Percentiles rank a stretch among this genome's conserved stretches.
phyloP scores from a whole-genome alignment of 2,113 vertebrate species.

The Epinephelus fuscoguttatus region DNA sequence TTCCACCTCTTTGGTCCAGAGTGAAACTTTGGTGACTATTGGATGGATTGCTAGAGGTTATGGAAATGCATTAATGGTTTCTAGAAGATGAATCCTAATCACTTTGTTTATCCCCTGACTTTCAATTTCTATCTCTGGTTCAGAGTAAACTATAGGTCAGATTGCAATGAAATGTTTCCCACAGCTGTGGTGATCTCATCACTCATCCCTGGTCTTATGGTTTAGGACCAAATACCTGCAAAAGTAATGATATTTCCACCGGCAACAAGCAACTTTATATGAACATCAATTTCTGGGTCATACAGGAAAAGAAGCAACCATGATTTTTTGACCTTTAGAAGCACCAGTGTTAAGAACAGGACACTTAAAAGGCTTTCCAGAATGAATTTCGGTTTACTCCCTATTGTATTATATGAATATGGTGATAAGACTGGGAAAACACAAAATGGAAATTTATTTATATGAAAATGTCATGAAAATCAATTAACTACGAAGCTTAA shows the following conservation, averaged over 20 bases:
- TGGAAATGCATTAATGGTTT: too few species aligned
- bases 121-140: too few species aligned
- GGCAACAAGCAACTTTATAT: neutral
- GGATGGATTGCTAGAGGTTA: too few species aligned
- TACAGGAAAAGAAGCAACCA: neutral
- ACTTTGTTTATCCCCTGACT: too few species aligned
- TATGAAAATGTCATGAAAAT: slow-evolving; percentile 59
- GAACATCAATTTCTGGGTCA: neutral
- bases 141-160: too few species aligned
- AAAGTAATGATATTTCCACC: neutral
- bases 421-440: neutral
- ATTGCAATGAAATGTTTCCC: too few species aligned
- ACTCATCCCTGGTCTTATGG: neutral
- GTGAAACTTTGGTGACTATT: too few species aligned
- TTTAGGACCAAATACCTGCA: too few species aligned
- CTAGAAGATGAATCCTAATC: too few species aligned
- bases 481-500: slow-evolving; percentile 41
- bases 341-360: neutral
- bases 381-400: neutral
- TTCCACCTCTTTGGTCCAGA: too few species aligned
- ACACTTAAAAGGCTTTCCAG: neutral
- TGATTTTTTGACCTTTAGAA: slow-evolving; percentile 16
- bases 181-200: neutral
- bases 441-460: slow-evolving; percentile 9
- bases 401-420: slow-evolving; percentile 23